phyloP scores from a whole-genome alignment of 1,140 invertebrate genomes.

The Conus ventricosus region DNA sequence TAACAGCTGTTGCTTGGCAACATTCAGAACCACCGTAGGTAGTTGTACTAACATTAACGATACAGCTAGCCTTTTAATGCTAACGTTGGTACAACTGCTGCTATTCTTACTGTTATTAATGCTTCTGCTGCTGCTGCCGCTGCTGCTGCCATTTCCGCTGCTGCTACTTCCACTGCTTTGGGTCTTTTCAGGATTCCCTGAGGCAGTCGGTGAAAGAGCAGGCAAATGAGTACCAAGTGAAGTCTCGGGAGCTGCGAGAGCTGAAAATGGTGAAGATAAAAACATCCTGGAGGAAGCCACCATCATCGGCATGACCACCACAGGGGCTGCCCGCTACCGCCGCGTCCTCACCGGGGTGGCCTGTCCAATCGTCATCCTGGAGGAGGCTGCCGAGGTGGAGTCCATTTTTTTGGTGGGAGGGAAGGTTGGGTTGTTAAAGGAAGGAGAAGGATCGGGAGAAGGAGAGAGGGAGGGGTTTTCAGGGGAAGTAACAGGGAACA shows the following conservation, averaged over 20 bases:
- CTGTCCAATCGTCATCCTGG: slow-evolving; percentile 63
- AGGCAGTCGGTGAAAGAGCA: not conserved
- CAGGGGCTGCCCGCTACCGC: slow-evolving; percentile 59
- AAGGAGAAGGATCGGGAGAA: no score
- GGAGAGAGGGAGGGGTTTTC: no score
- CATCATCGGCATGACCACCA: slow-evolving; percentile 67
- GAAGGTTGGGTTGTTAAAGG: not conserved
- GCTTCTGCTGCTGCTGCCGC: not conserved
- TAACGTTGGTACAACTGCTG: not conserved
- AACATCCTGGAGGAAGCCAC: slow-evolving; percentile 28
- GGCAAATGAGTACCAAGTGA: slow-evolving; percentile 2
- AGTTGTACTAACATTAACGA: no score
- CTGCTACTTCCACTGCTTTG: not conserved
- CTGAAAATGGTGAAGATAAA: slow-evolving; percentile 44
- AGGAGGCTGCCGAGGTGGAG: slow-evolving; percentile 70
- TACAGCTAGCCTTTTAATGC: no score
- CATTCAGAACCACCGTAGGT: no score
- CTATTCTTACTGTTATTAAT: slow-evolving; percentile 19
- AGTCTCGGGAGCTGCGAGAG: slow-evolving; percentile 46
- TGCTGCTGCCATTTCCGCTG: not conserved
- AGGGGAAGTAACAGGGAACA: no score
- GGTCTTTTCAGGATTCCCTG: slow-evolving; percentile 12
- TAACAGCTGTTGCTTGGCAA: no score
- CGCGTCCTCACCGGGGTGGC: slow-evolving; percentile 45
- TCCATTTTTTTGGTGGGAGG: slow-evolving; percentile 16